Evolutionary conservation across 2,888 invertebrate species (phyloP), one percentile per base, ranked within the genome.

Genomic region (Ophion obscuratus): DNA sequence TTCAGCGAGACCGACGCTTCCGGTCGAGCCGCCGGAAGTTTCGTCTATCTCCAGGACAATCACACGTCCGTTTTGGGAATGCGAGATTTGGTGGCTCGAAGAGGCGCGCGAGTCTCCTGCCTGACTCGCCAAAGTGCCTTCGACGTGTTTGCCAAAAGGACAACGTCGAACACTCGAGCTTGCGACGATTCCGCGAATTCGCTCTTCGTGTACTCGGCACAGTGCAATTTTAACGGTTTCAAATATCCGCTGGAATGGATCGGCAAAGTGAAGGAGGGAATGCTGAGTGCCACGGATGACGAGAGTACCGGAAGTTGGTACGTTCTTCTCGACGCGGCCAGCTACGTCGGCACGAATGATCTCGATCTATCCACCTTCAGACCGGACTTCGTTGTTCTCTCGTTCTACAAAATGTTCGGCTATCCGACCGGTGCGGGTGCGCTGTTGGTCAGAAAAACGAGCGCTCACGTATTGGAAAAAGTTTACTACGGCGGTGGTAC

Each of bases 391-490:
- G 96, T 99, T 0, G 96, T 96, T 81, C 83, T 99, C 24, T 99
- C 99, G 0, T 99, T 99, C 95, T 99, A 99, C 94, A 99, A 99
- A 95, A 97, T 99, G 91, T 99, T 99, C 95, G 97, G 97, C 27
- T 99, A 97, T 94, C 99, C 99, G 1, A 99, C 99, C 75, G 99
- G 99, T 3, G 95, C 99, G 24, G 99, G 99, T 47, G 99, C 98
- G 14, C 93, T 99, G 27, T 92, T 99, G 80, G 97, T 99, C 0
- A 96, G 95, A 91, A 97, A 97, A 92, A 92, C 94, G 27, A 96
- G 96, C 92, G 94, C 94, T 59, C 85, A 95, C 90, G 94, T 96
- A 10, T 94, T 98, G 87, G 95, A 95, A 83, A 97, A 97, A 92
- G 95, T 93, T 78, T 99, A 98, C 94, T 99, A 98, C 95, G 99